Base-by-base conservation (phyloP, 2,113 vertebrate genomes). In the Madoqua kirkii region DNA sequence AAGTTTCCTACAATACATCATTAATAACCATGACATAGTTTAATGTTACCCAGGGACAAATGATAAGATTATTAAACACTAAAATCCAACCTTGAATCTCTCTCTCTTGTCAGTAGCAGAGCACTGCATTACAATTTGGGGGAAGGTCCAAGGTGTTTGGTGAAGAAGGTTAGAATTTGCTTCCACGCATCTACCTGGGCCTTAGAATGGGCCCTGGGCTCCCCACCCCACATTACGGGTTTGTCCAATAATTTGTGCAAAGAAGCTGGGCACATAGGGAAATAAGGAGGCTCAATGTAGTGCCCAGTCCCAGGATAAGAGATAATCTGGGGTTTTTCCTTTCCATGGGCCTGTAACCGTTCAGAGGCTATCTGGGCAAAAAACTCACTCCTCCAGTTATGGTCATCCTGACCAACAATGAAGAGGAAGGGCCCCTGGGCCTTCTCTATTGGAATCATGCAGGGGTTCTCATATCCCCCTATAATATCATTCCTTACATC, bases 271-370 rank as follows among this genome's bases (percentile, higher is more conserved):
- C 99, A 99, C 97, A 98, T 96, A 0, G 99, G 99, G 98, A 99
- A 99, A 98, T 99, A 99, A 45, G 99, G 99, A 15, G 99, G 98
- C 29, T 99, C 99, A 11, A 99, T 98, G 94, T 99, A 99, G 98
- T 99, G 99, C 4, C 99, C 99, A 16, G 99, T 98, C 94, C 98
- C 99, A 4, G 99, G 99, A 87, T 99, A 99, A 48, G 89, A 98
- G 25, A 99, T 33, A 95, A 99, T 89, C 97, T 99, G 89, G 74
- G 99, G 99, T 23, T 98, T 99, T 33, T 98, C 96, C 97, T 99
- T 99, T 62, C 99, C 99, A 0, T 99, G 98, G 64, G 97, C 98
- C 97, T 98, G 98, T 95, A 99, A 98, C 14, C 94, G 98, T 16
- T 98, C 98, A 36, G 99, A 98, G 1, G 99, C 99, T 88, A 98